Percentiles rank a stretch among this genome's conserved stretches.
Conservation (phyloP, 2,113 vertebrate species). For the Mesitornis unicolor region DNA sequence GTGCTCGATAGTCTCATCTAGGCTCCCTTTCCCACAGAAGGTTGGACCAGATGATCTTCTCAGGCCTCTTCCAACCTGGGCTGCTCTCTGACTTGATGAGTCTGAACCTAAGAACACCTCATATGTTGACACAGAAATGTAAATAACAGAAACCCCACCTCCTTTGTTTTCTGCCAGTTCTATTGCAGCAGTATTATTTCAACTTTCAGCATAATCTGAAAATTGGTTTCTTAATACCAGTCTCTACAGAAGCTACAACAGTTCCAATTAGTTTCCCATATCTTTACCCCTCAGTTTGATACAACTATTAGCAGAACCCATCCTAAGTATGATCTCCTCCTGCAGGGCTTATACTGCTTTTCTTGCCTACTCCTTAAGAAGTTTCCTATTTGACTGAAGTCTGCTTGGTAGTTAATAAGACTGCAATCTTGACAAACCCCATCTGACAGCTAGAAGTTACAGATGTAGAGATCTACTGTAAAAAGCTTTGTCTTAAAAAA, state of each 20-base stretch:
- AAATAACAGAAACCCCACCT: neutral
- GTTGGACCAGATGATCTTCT: neutral
- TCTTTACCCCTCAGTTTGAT: neutral
- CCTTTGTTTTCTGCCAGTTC: neutral
- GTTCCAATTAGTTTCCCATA: neutral
- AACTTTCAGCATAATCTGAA: neutral
- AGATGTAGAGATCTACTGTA: neutral
- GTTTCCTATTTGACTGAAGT: neutral
- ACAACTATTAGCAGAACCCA: neutral
- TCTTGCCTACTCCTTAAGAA: neutral
- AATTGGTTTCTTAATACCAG: neutral
- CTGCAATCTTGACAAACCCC: neutral
- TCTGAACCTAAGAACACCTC: neutral
- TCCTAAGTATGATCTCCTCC: neutral
- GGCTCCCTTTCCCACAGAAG: neutral
- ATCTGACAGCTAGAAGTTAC: neutral
- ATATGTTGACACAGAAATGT: no score
- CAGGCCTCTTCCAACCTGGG: neutral
- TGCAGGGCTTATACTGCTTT: neutral
- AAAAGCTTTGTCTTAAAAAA: neutral
- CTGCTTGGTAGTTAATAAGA: neutral
- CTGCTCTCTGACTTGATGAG: neutral
- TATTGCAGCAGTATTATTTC: neutral
- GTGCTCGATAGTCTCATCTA: neutral
- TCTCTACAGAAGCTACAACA: neutral